Percentiles rank a stretch among this genome's conserved stretches.
These are phyloP conservation scores for Paralichthys olivaceus DNA, from an alignment of 2,113 vertebrate genomes.

Conservation along the genomic window DNA sequence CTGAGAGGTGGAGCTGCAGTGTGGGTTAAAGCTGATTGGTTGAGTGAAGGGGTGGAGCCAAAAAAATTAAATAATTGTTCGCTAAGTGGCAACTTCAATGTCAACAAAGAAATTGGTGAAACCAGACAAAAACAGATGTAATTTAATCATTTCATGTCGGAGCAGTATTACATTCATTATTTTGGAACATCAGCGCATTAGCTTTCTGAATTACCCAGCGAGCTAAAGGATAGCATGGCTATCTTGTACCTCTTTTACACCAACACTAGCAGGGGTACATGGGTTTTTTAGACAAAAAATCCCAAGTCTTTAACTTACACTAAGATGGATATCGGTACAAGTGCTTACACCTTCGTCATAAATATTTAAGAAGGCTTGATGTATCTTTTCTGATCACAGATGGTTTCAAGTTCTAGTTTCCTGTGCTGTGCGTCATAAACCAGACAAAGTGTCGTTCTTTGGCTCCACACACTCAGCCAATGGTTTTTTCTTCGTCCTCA, in stretches of 20 bases:
- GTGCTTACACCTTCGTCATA: background rate
- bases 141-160: no score
- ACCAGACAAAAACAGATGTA: background rate
- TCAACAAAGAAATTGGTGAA: background rate
- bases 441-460: background rate
- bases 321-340: background rate
- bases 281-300: no score
- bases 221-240: background rate
- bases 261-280: no score
- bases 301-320: background rate
- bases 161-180: background rate
- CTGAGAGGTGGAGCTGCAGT: background rate
- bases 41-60: conserved; percentile 5
- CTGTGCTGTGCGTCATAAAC: background rate
- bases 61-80: background rate
- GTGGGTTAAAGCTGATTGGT: background rate
- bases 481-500: conserved; percentile 7
- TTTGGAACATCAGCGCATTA: background rate
- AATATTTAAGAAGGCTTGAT: background rate
- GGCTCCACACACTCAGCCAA: conserved; percentile 2
- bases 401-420: background rate
- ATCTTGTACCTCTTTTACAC: no score
- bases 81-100: background rate
- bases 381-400: background rate
- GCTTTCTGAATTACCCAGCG: background rate